Evolutionary conservation across 2,113 vertebrate genomes (phyloP).

Genomic region (Anolis sagrei): DNA sequence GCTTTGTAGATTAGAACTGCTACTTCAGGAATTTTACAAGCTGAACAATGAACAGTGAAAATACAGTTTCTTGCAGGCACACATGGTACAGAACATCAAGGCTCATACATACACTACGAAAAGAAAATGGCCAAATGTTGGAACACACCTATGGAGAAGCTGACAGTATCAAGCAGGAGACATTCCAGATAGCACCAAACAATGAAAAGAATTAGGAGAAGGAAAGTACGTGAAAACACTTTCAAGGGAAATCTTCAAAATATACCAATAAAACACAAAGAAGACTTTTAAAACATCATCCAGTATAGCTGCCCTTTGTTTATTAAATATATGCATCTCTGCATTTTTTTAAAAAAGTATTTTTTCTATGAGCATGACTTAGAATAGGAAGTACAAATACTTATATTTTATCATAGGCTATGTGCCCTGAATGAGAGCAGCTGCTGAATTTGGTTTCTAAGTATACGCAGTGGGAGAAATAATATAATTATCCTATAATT

Average conservation of each 20-base stretch:
- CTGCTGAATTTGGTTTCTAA: conserved; percentile 60
- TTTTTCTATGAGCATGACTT: conserved; percentile 28
- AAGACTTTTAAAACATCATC: conserved; percentile 9
- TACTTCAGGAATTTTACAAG: conserved; percentile 29
- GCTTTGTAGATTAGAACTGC: neutral
- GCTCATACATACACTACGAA: conserved; percentile 38
- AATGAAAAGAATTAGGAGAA: conserved; percentile 30
- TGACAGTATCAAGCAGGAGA: conserved; percentile 29
- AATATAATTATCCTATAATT: conserved; percentile 58
- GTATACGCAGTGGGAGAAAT: conserved; percentile 26
- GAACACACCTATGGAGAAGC: neutral
- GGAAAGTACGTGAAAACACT: neutral
- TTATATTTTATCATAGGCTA: conserved; percentile 28
- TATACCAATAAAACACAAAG: conserved; percentile 29
- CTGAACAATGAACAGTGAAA: conserved; percentile 5
- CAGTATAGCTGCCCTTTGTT: conserved; percentile 35
- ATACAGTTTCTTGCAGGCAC: neutral
- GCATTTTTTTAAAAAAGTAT: conserved; percentile 34
- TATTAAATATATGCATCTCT: conserved; percentile 27
- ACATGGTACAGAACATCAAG: conserved; percentile 13
- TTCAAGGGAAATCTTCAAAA: neutral
- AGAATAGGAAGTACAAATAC: neutral
- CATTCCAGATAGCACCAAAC: conserved; percentile 29
- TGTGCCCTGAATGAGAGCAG: conserved; percentile 55
- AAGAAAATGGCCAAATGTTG: conserved; percentile 12